These are phyloP conservation scores for Falco concolor DNA, from an alignment of 2,797 vertebrate species.

Conservation along the genomic window DNA sequence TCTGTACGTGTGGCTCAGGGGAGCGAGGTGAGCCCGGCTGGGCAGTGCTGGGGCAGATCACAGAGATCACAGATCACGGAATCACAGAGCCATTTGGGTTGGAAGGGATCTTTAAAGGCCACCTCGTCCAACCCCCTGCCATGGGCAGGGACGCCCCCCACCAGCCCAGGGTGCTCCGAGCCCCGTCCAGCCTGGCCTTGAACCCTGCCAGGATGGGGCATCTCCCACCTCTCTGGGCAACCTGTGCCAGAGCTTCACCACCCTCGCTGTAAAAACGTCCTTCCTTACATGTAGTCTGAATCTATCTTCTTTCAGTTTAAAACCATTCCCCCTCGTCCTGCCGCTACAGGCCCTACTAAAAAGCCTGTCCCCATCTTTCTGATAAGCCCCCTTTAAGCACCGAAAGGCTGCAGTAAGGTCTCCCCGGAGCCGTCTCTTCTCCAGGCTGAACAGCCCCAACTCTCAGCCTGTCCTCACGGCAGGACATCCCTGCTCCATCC, in stretches of 20 bases:
- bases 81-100: not conserved
- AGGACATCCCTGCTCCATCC: no score
- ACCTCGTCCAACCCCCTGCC: not conserved
- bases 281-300: not conserved
- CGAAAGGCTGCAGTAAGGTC: no score
- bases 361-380: no score
- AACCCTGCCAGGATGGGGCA: not conserved
- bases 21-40: not conserved
- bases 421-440: no score
- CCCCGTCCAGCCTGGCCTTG: rapidly evolving
- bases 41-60: not conserved
- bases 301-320: not conserved
- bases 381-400: no score
- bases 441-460: no score
- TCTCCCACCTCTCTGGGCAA: not conserved
- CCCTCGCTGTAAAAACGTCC: not conserved
- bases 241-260: not conserved
- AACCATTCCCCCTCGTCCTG: not conserved
- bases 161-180: no score
- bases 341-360: not conserved
- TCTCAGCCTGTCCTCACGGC: no score
- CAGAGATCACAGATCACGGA: not conserved
- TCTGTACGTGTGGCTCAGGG: rapidly evolving
- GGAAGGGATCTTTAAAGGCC: not conserved
- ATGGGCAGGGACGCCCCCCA: not conserved